Percentiles rank a stretch among this genome's conserved stretches.
Evolutionary conservation across 2,888 invertebrate genomes (phyloP).

Genomic region (Macrophya alboannulata): DNA sequence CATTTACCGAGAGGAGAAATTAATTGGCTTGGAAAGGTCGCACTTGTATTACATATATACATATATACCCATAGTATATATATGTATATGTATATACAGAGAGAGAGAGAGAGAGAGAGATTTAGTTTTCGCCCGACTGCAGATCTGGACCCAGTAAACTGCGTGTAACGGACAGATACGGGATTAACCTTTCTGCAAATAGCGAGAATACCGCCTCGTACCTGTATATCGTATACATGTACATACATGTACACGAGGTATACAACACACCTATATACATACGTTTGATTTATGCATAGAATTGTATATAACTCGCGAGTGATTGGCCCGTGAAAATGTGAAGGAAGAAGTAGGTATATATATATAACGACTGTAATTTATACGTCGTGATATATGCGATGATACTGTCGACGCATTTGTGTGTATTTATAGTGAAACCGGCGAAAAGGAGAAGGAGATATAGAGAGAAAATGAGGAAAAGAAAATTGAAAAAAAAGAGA

Average conservation of each 20-base stretch:
- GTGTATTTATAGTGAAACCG: background rate
- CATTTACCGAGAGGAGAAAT: background rate
- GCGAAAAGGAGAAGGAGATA: background rate
- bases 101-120: background rate
- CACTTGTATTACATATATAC: background rate
- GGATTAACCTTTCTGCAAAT: constrained; percentile 44
- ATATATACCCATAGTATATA: background rate
- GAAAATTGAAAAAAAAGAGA: background rate
- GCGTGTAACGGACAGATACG: background rate
- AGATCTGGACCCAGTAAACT: constrained; percentile 11
- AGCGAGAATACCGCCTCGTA: background rate
- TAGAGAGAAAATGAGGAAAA: background rate
- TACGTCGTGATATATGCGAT: background rate
- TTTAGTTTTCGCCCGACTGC: background rate
- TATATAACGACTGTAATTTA: background rate
- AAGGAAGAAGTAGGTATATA: background rate
- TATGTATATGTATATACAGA: too few relatives aligned
- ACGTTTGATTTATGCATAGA: constrained; percentile 42
- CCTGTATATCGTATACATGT: background rate
- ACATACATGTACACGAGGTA: background rate
- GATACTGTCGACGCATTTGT: too few relatives aligned
- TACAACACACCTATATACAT: constrained; percentile 14
- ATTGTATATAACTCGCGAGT: background rate
- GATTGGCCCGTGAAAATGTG: background rate
- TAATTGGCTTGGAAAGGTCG: constrained; percentile 41